These are phyloP conservation scores for Caenorhabditis sp. DNA, from an alignment of 2,888 invertebrate species.

Conservation along the genomic window DNA sequence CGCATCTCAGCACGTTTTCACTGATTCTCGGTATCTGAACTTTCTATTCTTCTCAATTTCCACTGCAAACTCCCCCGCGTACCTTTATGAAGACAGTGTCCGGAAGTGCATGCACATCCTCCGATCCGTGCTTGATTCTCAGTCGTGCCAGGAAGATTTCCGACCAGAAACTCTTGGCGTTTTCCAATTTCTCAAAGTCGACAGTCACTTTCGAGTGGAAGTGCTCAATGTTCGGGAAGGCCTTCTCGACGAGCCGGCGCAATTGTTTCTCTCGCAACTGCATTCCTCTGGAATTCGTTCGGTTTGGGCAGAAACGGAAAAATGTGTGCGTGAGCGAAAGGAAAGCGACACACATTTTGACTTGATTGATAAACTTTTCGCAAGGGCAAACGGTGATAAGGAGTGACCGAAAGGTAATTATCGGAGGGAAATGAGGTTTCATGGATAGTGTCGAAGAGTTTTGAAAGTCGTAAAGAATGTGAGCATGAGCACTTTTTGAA, in stretches of 20 bases:
- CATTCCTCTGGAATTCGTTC: too few relatives aligned
- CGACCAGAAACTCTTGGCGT: constrained; percentile 56
- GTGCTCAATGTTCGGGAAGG: constrained; percentile 32
- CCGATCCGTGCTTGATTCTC: neutral
- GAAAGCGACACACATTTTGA: too few relatives aligned
- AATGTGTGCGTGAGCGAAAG: too few relatives aligned
- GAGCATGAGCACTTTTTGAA: too few relatives aligned
- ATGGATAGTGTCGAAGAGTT: too few relatives aligned
- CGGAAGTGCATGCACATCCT: neutral
- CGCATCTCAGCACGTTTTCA: constrained; percentile 23
- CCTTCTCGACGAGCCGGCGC: constrained; percentile 21
- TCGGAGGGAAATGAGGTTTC: too few relatives aligned
- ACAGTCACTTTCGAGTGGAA: constrained; percentile 19
- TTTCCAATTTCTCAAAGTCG: constrained; percentile 29
- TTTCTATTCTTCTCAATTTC: neutral
- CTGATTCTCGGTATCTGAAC: constrained; percentile 29
- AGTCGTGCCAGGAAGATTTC: constrained; percentile 40
- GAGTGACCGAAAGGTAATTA: too few relatives aligned
- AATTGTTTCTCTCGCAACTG: constrained; percentile 25
- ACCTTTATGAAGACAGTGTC: constrained; percentile 41
- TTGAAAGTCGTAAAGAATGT: too few relatives aligned
- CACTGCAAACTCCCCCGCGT: neutral
- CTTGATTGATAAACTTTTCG: too few relatives aligned
- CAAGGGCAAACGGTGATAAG: too few relatives aligned
- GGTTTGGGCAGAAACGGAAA: too few relatives aligned